These are phyloP conservation scores for Nasonovia ribisnigri DNA, from an alignment of 2,888 invertebrate species.

Conservation along the genomic window DNA sequence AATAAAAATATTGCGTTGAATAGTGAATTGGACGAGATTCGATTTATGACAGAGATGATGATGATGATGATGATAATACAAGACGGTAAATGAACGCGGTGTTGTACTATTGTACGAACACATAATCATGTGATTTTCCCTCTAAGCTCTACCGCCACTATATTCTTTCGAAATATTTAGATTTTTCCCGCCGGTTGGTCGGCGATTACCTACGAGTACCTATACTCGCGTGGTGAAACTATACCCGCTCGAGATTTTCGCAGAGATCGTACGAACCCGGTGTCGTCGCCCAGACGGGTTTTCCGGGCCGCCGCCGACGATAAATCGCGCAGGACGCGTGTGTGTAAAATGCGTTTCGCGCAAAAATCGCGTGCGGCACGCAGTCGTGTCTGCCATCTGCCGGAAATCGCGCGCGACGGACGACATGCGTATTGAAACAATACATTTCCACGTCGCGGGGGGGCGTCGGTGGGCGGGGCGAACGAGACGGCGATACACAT, in stretches of 20 bases:
- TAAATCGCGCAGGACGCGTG: background rate
- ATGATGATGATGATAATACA: background rate
- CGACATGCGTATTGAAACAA: background rate
- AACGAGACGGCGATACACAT: background rate
- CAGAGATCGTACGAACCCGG: background rate
- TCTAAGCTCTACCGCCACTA: background rate
- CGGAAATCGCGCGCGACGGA: background rate
- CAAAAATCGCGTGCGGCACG: background rate
- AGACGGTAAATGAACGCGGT: background rate
- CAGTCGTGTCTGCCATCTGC: background rate
- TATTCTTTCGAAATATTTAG: background rate
- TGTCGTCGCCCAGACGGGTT: too few species aligned
- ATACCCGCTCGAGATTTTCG: background rate
- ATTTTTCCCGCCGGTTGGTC: background rate
- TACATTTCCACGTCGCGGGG: background rate
- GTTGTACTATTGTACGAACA: background rate
- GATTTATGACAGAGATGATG: background rate
- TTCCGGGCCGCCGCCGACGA: background rate
- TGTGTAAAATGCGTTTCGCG: background rate
- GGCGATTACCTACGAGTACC: too few species aligned
- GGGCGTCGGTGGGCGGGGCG: background rate
- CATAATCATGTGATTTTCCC: background rate
- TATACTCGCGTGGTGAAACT: background rate
- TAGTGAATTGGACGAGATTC: background rate
- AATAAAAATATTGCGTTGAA: background rate